A percentile compares a stretch with the other conserved stretches of the same genome.
phyloP scores from a whole-genome alignment of 2,888 invertebrate genomes.

The Aleiodes testaceus region DNA sequence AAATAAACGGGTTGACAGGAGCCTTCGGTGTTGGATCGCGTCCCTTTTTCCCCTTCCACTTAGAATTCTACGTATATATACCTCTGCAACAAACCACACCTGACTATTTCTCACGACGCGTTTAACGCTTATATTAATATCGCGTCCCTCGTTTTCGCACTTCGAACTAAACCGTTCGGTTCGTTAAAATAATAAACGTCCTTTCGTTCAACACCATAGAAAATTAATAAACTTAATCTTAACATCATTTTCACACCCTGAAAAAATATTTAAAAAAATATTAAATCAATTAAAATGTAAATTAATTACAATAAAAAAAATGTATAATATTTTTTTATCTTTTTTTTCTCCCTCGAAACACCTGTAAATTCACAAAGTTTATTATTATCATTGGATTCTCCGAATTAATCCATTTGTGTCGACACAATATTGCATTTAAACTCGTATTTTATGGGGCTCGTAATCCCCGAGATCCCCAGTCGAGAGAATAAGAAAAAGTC shows the following conservation, averaged over 20 bases:
- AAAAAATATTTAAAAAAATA: background rate
- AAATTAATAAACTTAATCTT: slow-evolving; percentile 23
- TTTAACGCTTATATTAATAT: slow-evolving; percentile 64
- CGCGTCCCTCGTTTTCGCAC: slow-evolving; percentile 43
- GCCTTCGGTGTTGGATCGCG: slow-evolving; percentile 40
- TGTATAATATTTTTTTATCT: too few species aligned
- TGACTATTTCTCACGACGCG: slow-evolving; percentile 68
- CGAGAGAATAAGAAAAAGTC: too few species aligned
- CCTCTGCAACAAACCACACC: slow-evolving; percentile 55
- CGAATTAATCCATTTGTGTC: too few species aligned
- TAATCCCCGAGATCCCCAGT: too few species aligned
- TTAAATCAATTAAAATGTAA: too few species aligned
- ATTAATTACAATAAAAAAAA: too few species aligned
- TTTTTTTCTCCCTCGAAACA: too few species aligned
- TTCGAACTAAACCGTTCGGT: slow-evolving; percentile 46
- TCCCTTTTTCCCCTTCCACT: background rate
- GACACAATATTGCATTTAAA: slow-evolving; percentile 1
- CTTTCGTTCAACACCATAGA: slow-evolving; percentile 45
- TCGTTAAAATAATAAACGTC: slow-evolving; percentile 62
- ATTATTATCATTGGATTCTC: too few species aligned
- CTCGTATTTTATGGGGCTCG: slow-evolving; percentile 2
- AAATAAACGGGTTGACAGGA: slow-evolving; percentile 42
- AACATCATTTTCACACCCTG: too few species aligned
- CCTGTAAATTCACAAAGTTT: too few species aligned
- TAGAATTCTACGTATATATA: background rate